phyloP scores from a whole-genome alignment of 2,113 vertebrate species.

The Vulpes vulpes region DNA sequence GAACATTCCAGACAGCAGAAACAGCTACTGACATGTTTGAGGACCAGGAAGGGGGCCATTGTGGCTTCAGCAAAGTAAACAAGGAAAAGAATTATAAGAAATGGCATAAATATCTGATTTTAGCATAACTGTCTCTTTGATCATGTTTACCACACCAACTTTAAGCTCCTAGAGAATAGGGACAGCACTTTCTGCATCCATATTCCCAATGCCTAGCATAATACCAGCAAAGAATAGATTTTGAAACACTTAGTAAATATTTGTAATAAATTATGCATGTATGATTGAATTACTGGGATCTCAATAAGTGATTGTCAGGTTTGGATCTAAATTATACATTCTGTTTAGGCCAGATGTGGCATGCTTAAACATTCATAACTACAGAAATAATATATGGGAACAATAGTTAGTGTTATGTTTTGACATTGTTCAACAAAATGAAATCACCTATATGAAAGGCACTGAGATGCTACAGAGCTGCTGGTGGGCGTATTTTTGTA shows the following conservation, averaged over 20 bases:
- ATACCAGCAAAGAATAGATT: background rate
- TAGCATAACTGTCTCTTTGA: background rate
- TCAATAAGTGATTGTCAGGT: background rate
- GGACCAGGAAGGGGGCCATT: background rate
- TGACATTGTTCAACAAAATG: background rate
- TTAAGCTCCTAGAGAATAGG: background rate
- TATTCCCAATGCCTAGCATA: background rate
- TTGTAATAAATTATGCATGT: background rate
- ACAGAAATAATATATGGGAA: background rate
- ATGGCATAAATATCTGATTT: background rate
- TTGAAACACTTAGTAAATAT: background rate
- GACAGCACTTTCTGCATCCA: background rate
- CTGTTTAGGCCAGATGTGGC: background rate
- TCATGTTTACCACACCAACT: background rate
- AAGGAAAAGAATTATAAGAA: background rate
- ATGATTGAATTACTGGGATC: background rate
- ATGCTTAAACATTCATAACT: background rate
- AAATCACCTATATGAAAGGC: background rate
- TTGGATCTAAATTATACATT: constrained; percentile 2
- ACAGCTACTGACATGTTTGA: background rate
- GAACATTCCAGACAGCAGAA: background rate
- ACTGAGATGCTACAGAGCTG: background rate
- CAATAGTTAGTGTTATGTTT: background rate
- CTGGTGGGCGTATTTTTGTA: background rate
- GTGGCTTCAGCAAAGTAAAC: background rate